Base-by-base conservation (phyloP, 2,113 vertebrate species). In the Crotalus horridus region DNA sequence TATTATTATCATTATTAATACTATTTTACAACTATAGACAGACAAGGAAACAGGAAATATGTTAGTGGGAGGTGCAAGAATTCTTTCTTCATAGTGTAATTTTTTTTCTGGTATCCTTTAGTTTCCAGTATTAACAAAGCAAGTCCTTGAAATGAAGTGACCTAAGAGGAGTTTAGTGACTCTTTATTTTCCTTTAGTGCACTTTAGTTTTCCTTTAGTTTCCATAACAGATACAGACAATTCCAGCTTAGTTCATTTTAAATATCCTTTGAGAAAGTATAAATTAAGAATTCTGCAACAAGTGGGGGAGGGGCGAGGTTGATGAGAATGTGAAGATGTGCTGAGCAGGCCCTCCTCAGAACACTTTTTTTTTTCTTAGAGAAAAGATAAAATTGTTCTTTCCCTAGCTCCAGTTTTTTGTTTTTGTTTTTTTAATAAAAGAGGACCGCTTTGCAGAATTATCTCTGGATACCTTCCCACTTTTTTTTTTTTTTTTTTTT, bases 1-100 rank as follows among this genome's bases (percentile, higher is more conserved):
- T 53, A 43, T 43, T 43, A 43, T 39, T 39, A 81, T 81, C 8
- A 9, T 21, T 23, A 81, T 81, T 81, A 81, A 43, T 43, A 81
- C 74, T 39, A 81, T 81, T 81, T 81, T 81, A 61, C 23, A 61
- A 23, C 89, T 89, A 1, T 51, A 94, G 87, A 91, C 89, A 90
- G 91, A 93, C 91, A 94, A 96, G 95, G 96, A 96, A 97, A 95
- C 33, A 93, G 94, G 95, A 97, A 97, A 95, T 94, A 89, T 95
- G 95, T 96, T 94, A 93, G 91, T 10, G 93, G 55, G 53, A 94
- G 91, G 89, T 95, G 95, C 90, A 96, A 96, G 95, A 96, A 97
- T 96, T 96, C 95, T 93, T 95, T 64, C 91, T 95, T 96, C 56
- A 93, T 95, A 95, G 92, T 95, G 92, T 94, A 91, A 90, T 92